Evolutionary conservation across 2,797 vertebrate species (phyloP), one percentile per base, ranked within the genome.

Genomic region (Cyclopterus lumpus): DNA sequence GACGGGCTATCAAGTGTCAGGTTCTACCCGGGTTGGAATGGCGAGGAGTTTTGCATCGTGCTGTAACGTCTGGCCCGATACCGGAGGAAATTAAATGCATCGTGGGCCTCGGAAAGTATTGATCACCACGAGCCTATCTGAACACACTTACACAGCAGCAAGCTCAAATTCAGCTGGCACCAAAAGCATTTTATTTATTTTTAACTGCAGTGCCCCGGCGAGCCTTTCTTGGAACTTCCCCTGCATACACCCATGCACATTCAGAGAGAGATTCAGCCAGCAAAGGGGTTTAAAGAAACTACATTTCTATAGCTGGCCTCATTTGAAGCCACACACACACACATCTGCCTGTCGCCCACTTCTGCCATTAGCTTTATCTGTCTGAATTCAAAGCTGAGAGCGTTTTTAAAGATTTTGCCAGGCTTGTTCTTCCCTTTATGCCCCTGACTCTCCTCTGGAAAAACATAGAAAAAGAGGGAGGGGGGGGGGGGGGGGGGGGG

Each of bases 361-460:
- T 85, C 85, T 80, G 69, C 85, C 80, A 86, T 91, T 89, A 86
- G 79, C 80, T 88, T 89, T 87, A 90, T 91, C 87, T 63, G 71
- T 77, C 66, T 70, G 67, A 81, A 90, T 89, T 89, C 86, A 84
- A 88, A 87, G 86, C 85, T 53, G 42, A 77, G 81, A 85, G 82
- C 67, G 53, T n/a, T 63, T 67, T 84, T 88, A 89, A 87, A 82
- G 76, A 89, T 85, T 92, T 89, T 86, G 86, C 91, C 85, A 74
- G 79, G 78, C 84, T 86, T 76, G 87, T 90, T 89, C 88, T 91
- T 91, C 84, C 73, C 72, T 92, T 86, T 81, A 81, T 92, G 74
- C 71, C 75, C 78, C 71, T 2, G 3, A 81, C 74, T 75, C 73
- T 88, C 75, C 82, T 81, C 75, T 80, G 78, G 74, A 83, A 89